Evolutionary conservation across 2,113 vertebrate genomes (phyloP).

Genomic region (Argyrosomus japonicus): DNA sequence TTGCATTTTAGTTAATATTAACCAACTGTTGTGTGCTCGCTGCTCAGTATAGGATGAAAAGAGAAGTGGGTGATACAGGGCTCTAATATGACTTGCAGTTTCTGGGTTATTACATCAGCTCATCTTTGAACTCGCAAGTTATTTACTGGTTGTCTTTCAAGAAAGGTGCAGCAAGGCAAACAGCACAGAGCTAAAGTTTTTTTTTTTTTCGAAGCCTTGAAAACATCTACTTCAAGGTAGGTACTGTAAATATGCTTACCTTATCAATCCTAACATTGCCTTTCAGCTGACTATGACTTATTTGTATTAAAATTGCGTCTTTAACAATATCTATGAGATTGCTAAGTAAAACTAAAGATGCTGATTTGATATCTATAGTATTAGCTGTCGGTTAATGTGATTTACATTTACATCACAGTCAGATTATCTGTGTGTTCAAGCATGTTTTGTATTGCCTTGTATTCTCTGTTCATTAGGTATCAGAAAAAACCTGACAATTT

Average conservation of each 20-base stretch:
- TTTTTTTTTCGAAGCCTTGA: not conserved
- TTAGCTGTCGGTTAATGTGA: not conserved
- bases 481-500: not conserved
- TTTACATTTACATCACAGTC: too few relatives aligned
- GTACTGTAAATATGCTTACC: slow-evolving; percentile 8
- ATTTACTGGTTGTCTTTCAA: not conserved
- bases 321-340: not conserved
- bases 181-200: not conserved
- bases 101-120: not conserved
- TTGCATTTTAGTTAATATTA: slow-evolving; percentile 62
- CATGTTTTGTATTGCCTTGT: not conserved
- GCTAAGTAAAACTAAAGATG: not conserved
- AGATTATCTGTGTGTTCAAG: not conserved
- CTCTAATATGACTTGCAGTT: not conserved
- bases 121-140: slow-evolving; percentile 20
- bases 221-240: slow-evolving; percentile 15
- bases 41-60: not conserved
- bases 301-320: not conserved
- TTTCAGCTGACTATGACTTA: not conserved
- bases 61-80: not conserved
- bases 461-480: not conserved
- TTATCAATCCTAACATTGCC: not conserved
- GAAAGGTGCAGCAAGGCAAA: not conserved
- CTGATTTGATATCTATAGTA: not conserved
- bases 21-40: not conserved